These are phyloP conservation scores for Philotrypesis tridentata DNA, from an alignment of 1,140 invertebrate genomes.

Conservation along the genomic window DNA sequence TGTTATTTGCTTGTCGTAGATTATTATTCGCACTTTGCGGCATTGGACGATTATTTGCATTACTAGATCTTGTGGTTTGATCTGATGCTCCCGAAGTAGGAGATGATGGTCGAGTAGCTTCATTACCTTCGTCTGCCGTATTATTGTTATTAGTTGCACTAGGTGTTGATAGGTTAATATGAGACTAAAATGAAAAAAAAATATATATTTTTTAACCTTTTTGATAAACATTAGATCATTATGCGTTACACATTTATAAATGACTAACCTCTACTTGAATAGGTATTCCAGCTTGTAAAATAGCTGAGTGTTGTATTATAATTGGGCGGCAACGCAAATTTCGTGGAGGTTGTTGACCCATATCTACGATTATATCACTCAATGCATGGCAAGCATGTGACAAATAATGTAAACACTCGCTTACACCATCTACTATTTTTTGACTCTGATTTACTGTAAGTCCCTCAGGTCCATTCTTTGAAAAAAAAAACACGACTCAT, in stretches of 20 bases:
- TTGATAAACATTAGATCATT: no score
- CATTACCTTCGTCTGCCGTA: conserved; percentile 60
- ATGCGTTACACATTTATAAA: no score
- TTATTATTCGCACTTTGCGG: conserved; percentile 51
- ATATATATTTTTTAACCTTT: neutral
- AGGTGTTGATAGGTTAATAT: conserved; percentile 73
- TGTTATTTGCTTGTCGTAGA: conserved; percentile 57
- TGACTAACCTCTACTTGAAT: conserved; percentile 80
- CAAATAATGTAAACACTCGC: conserved; percentile 87
- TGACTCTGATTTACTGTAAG: conserved; percentile 79
- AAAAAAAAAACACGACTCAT: conserved; percentile 22
- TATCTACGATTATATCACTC: conserved; percentile 88
- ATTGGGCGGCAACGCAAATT: conserved; percentile 82
- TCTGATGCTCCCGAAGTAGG: conserved; percentile 55
- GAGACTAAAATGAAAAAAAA: conserved; percentile 66
- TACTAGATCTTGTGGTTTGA: conserved; percentile 49
- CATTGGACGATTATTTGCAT: conserved; percentile 43
- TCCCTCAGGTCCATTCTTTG: conserved; percentile 69
- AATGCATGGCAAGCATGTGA: conserved; percentile 91
- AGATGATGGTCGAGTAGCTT: conserved; percentile 56
- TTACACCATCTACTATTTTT: conserved; percentile 81
- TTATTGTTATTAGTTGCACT: conserved; percentile 62
- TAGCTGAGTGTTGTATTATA: conserved; percentile 81
- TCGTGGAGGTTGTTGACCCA: conserved; percentile 80
- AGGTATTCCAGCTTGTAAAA: conserved; percentile 79